Base-by-base conservation (phyloP, 2,888 invertebrate genomes). In the Cephus rjabovi region DNA sequence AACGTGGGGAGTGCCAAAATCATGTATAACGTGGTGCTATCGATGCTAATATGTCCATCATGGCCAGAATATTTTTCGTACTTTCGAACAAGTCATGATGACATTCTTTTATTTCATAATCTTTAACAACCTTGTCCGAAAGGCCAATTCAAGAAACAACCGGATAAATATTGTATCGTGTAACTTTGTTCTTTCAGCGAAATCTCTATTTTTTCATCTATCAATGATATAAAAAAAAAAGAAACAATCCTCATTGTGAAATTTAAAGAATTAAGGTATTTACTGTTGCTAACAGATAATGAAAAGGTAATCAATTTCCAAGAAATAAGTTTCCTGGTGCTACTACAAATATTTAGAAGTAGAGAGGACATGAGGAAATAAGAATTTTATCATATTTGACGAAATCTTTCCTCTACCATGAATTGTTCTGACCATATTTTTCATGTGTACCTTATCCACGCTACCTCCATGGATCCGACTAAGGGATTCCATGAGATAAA, bases 361-460 rank as follows among this genome's bases (percentile, higher is more conserved):
- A 56, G 56, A 56, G 23, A 56, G 9, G 56, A 56, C 23, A 56
- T 2, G 56, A 56, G 23, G 56, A 23, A 9, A 23, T 9, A 56
- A 23, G 23, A 56, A 56, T 56, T 56, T 56, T 56, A 56, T 56
- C 56, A 56, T 56, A 56, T 56, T 56, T 56, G 56, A 56, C 56
- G 23, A 56, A 56, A 56, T 56, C 9, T 56, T 56, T 9, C 56
- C 56, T 56, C 56, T 56, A 56, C 23, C 56, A 56, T 56, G 9
- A 56, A 56, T 23, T 23, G 23, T 73, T 80, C 79, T 76, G 77
- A 77, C 73, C 81, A 81, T 79, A 80, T 80, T 83, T 82, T 81
- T 81, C 82, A 83, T 76, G 80, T 85, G 84, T 86, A 86, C 83
- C 84, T 86, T 83, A 84, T 82, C 79, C 75, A 86, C 81, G 82